Evolutionary conservation across 2,888 invertebrate genomes (phyloP).

Genomic region (Agonopterix arenella): DNA sequence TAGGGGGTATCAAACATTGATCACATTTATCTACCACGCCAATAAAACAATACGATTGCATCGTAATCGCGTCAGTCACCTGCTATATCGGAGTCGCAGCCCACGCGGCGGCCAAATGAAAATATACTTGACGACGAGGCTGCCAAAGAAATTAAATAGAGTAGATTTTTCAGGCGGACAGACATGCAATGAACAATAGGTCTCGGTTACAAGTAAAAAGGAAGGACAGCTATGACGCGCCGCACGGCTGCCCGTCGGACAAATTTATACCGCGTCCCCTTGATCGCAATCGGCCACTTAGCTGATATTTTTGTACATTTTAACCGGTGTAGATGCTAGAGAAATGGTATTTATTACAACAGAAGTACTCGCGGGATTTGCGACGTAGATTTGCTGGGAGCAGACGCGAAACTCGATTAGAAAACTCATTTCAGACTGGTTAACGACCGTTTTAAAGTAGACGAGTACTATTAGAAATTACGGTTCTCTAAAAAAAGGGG

Average conservation of each 20-base stretch:
- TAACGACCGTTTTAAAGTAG: no score
- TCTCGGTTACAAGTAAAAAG: conserved; percentile 42
- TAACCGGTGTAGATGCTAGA: neutral
- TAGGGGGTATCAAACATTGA: conserved; percentile 30
- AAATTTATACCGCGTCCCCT: conserved; percentile 11
- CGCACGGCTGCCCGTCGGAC: conserved; percentile 13
- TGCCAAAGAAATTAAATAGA: conserved; percentile 73
- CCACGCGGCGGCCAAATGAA: conserved; percentile 61
- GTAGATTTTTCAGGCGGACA: conserved; percentile 63
- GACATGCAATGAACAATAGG: conserved; percentile 62
- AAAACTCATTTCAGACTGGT: no score
- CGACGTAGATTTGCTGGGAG: no score
- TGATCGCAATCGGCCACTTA: conserved; percentile 13
- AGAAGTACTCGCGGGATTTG: neutral
- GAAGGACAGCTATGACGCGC: conserved; percentile 45
- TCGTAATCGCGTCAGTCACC: conserved; percentile 62
- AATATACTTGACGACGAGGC: conserved; percentile 59
- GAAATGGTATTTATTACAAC: neutral
- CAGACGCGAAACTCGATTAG: no score
- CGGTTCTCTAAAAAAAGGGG: no score
- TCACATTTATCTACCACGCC: conserved; percentile 43
- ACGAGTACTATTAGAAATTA: no score
- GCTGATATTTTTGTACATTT: conserved; percentile 4
- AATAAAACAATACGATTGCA: conserved; percentile 66
- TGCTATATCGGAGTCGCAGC: conserved; percentile 42